Evolutionary conservation across 1,140 invertebrate species (phyloP).

Genomic region (Formica exsecta): DNA sequence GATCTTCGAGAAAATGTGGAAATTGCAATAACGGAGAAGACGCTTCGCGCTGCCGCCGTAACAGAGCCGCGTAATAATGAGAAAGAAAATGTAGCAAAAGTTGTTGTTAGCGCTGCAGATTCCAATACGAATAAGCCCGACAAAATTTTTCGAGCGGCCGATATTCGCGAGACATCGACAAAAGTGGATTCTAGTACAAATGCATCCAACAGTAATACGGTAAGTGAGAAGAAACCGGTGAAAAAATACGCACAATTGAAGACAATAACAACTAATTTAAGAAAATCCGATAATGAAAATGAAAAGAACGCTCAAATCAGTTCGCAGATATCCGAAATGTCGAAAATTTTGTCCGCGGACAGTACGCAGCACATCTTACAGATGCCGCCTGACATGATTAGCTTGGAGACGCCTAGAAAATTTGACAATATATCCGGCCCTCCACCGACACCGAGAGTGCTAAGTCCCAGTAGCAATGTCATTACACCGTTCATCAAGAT

Average conservation of each 20-base stretch:
- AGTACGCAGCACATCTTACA: slow-evolving; percentile 50
- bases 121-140: neutral
- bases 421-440: slow-evolving; percentile 73
- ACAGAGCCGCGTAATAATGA: neutral
- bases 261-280: slow-evolving; percentile 75
- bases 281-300: slow-evolving; percentile 15
- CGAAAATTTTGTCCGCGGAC: slow-evolving; percentile 67
- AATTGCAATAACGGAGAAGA: slow-evolving; percentile 1
- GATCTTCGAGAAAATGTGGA: neutral
- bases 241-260: slow-evolving; percentile 83
- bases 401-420: slow-evolving; percentile 82
- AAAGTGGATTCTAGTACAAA: neutral
- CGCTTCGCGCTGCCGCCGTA: neutral
- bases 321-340: slow-evolving; percentile 38
- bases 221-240: slow-evolving; percentile 69
- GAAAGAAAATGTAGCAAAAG: neutral
- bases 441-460: slow-evolving; percentile 82
- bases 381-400: slow-evolving; percentile 71
- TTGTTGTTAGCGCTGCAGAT: neutral
- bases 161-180: neutral
- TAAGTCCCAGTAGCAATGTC: slow-evolving; percentile 80
- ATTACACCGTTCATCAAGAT: slow-evolving; percentile 68
- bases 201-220: neutral
- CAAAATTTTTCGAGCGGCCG: neutral
- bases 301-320: slow-evolving; percentile 8